Evolutionary conservation across 2,888 invertebrate species (phyloP).

Genomic region (Tinea pellionella): DNA sequence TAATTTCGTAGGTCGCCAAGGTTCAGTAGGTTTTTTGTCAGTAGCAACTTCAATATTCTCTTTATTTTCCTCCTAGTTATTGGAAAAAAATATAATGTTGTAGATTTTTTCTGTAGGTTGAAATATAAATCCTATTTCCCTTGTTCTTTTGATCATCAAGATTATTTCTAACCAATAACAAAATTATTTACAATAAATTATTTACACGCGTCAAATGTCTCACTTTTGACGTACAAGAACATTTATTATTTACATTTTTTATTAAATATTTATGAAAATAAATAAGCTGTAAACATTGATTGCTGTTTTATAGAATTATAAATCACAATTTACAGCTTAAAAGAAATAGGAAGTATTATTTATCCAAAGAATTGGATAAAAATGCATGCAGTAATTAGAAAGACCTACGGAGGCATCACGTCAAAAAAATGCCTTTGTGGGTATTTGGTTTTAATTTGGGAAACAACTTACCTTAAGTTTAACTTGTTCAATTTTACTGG

Average conservation of each 20-base stretch:
- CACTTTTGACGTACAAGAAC: not conserved
- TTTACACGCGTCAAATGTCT: constrained; percentile 4
- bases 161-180: constrained; percentile 5
- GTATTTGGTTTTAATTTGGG: too few species aligned
- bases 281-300: not conserved
- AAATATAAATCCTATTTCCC: not conserved
- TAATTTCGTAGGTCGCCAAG: constrained; percentile 57
- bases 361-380: too few species aligned
- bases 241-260: not conserved
- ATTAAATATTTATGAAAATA: not conserved
- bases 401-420: too few species aligned
- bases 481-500: constrained; percentile 41
- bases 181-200: not conserved
- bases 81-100: not conserved
- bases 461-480: constrained; percentile 56
- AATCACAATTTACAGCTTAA: not conserved
- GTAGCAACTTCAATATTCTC: constrained; percentile 37
- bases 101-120: not conserved
- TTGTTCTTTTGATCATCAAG: constrained; percentile 10
- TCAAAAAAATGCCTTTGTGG: too few species aligned
- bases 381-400: too few species aligned
- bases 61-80: constrained; percentile 47
- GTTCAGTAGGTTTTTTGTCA: constrained; percentile 50
- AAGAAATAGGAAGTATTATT: not conserved
- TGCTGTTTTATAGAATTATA: not conserved